These are phyloP conservation scores for Oryzias curvinotus DNA, from an alignment of 2,113 vertebrate species.

Conservation along the genomic window DNA sequence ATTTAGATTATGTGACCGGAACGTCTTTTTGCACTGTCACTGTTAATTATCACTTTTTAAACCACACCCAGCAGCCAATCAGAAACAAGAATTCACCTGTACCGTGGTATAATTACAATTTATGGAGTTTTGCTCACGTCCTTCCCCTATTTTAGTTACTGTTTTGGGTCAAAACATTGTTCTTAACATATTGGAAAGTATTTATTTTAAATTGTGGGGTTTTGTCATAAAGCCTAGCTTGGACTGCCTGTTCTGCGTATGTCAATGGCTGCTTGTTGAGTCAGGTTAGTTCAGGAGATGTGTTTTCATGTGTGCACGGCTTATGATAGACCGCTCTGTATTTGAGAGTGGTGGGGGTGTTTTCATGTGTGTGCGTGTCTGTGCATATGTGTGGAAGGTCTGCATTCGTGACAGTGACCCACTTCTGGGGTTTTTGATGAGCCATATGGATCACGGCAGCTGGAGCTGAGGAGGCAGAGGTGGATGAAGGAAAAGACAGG, in stretches of 20 bases:
- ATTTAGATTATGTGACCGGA: too few species aligned
- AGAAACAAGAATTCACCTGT: too few species aligned
- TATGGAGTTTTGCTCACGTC: too few species aligned
- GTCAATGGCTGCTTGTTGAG: constrained; percentile 28
- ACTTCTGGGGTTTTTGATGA: constrained; percentile 75
- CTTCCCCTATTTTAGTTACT: too few species aligned
- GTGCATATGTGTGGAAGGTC: constrained; percentile 39
- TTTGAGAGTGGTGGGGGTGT: background rate
- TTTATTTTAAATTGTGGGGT: too few species aligned
- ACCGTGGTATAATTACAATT: too few species aligned
- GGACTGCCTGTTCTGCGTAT: background rate
- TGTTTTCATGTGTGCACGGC: constrained; percentile 32
- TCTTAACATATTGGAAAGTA: too few species aligned
- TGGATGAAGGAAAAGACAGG: constrained; percentile 37
- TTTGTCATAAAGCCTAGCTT: too few species aligned
- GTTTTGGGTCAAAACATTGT: too few species aligned
- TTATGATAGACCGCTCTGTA: constrained; percentile 5
- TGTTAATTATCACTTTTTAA: too few species aligned
- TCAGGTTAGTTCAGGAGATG: constrained; percentile 40
- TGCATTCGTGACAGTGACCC: constrained; percentile 70
- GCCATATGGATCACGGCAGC: constrained; percentile 69
- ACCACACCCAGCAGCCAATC: too few species aligned
- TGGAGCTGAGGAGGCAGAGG: constrained; percentile 54
- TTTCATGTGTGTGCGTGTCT: constrained; percentile 25
- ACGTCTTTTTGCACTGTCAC: too few species aligned